Conservation (phyloP, 2,888 invertebrate species). For the Tachina fera region DNA sequence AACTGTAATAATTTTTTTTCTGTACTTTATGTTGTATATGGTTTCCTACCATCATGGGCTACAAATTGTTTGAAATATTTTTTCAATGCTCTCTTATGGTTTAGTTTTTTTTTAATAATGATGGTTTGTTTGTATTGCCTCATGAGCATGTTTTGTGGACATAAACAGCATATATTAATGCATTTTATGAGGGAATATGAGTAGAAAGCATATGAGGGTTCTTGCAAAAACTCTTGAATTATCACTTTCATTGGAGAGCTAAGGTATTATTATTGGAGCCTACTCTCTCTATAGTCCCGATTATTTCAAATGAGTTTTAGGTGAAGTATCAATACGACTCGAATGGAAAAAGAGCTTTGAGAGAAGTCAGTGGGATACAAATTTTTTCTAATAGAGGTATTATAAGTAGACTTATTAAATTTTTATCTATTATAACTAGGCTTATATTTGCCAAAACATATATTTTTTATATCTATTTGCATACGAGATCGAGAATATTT, state of each 20-base stretch:
- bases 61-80: neutral
- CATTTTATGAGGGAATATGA: neutral
- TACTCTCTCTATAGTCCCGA: too few species aligned
- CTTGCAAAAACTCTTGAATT: neutral
- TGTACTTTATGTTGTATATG: slow-evolving; percentile 17
- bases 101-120: slow-evolving; percentile 11
- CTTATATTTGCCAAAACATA: too few species aligned
- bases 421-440: too few species aligned
- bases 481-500: too few species aligned
- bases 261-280: too few species aligned
- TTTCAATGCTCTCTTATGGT: slow-evolving; percentile 39
- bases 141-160: neutral
- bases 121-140: neutral
- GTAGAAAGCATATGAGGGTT: neutral
- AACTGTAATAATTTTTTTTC: slow-evolving; percentile 17
- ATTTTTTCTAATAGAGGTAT: too few species aligned
- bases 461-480: too few species aligned
- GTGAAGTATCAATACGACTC: too few species aligned
- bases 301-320: too few species aligned
- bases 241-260: neutral
- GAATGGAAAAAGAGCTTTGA: too few species aligned
- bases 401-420: too few species aligned
- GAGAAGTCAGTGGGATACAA: too few species aligned
- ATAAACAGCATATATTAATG: neutral
- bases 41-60: slow-evolving; percentile 38